These are phyloP conservation scores for Tinamus major DNA, from an alignment of 2,797 vertebrate species.

Conservation along the genomic window DNA sequence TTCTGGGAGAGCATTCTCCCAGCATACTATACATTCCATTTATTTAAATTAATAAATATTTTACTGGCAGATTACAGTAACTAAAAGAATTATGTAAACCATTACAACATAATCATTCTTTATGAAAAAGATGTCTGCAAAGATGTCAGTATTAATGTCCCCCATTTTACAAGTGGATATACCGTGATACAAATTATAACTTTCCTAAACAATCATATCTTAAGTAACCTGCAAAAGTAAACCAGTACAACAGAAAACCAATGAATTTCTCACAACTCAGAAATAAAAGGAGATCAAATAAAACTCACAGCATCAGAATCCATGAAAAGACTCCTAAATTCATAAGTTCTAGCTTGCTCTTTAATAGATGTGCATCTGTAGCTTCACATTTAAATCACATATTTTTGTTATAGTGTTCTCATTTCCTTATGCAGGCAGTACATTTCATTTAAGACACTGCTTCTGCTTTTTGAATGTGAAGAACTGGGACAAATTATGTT, in stretches of 20 bases:
- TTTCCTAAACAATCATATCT: not conserved
- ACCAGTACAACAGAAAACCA: not conserved
- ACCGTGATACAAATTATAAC: not conserved
- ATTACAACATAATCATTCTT: not conserved
- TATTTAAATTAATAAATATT: constrained; percentile 31
- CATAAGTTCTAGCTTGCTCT: not conserved
- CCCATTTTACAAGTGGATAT: not conserved
- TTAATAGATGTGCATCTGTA: not conserved
- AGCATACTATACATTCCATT: not conserved
- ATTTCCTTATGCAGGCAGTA: not conserved
- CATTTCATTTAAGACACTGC: not conserved
- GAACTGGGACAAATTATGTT: not conserved
- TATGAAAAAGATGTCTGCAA: not conserved
- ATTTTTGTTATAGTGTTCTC: not conserved
- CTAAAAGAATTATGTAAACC: not conserved
- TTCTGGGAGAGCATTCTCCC: not conserved
- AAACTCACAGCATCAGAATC: not conserved
- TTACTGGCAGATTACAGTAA: not conserved
- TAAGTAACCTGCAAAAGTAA: not conserved
- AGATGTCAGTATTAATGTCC: not conserved
- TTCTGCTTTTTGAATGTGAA: not conserved
- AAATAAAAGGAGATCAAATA: not conserved
- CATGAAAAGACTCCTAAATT: not conserved
- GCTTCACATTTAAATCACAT: not conserved
- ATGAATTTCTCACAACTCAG: not conserved